Evolutionary conservation across 1,140 invertebrate genomes (phyloP), one percentile per base, ranked within the genome.

Genomic region (Drosophila busckii): DNA sequence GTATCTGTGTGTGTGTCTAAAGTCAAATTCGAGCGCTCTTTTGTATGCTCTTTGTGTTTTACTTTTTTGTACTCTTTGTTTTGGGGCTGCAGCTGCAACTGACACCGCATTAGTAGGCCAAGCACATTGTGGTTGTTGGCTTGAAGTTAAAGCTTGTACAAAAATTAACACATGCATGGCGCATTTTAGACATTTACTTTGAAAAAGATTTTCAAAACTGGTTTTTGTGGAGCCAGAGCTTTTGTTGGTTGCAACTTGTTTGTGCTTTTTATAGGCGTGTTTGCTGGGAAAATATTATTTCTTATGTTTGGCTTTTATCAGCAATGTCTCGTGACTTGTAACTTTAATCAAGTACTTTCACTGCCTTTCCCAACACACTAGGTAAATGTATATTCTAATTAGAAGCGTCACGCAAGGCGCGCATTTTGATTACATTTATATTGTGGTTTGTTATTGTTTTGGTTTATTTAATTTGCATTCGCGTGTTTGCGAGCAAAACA

Each of bases 291-390:
- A 60, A 64, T 64, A 41, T 44, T 60, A 46, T 52, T 46, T 38
- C 56, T 56, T 50, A 48, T 67, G 1, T 17, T 37, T 29, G n/a
- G 5, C 4, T 23, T n/a, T 17, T 55, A 53, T 55, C 22, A 22
- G 32, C 12, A 17, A 8, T 34, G 28, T 46, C 73, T 80, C 68
- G 68, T 68, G 73, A 80, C 73, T 73, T 35, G 58, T 41, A 23
- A 16, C 8, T 54, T 78, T 73, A 73, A 78, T 78, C n/a, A n/a
- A n/a, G n/a, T 78, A 78, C 73, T 78, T 78, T 78, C 73, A 73
- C 73, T 78, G 54, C 68, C 58, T 73, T 73, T 68, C 68, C 32
- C 61, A 78, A 63, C 45, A 48, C 26, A 23, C 55, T 40, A 64
- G 23, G 25, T 38, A 70, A 76, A 78, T 52, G 56, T 53, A 35